Percentiles rank a stretch among this genome's conserved stretches.
Conservation (phyloP, 2,113 vertebrate genomes). For the Triplophysa dalaica region DNA sequence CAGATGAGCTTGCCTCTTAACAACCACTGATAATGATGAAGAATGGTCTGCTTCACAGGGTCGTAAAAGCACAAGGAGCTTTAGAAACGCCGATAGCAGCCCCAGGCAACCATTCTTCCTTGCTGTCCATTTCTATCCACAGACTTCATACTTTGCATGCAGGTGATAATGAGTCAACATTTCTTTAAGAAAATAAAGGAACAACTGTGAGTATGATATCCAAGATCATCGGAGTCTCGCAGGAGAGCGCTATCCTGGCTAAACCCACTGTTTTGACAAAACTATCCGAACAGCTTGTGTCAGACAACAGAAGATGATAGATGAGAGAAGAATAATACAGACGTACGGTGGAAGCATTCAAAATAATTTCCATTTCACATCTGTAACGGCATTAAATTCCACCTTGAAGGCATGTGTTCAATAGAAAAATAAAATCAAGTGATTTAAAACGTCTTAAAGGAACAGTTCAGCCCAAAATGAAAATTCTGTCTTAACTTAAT, state of each 20-base stretch:
- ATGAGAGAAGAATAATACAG: constrained; percentile 11
- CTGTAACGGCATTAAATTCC: not conserved
- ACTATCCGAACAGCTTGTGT: constrained; percentile 28
- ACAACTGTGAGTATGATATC: constrained; percentile 27
- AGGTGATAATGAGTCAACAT: constrained; percentile 48
- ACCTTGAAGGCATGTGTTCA: not conserved
- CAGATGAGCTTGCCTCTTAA: constrained; percentile 57
- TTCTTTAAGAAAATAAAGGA: constrained; percentile 2
- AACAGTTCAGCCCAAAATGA: too few species aligned
- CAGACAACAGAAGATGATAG: constrained; percentile 24
- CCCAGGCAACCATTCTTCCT: constrained; percentile 55
- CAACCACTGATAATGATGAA: constrained; percentile 62
- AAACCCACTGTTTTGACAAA: not conserved
- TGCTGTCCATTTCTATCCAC: constrained; percentile 45
- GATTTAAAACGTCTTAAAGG: too few species aligned
- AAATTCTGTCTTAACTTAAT: too few species aligned
- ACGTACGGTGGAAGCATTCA: not conserved
- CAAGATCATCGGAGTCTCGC: constrained; percentile 42
- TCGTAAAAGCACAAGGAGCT: constrained; percentile 59
- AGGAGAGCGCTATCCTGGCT: not conserved
- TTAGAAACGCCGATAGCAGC: constrained; percentile 56
- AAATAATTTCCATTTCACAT: constrained; percentile 7
- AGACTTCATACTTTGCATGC: constrained; percentile 48
- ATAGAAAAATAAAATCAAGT: too few species aligned
- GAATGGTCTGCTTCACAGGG: constrained; percentile 59